These are phyloP conservation scores for Choristoneura rosaceana DNA, from an alignment of 2,888 invertebrate species.

Conservation along the genomic window DNA sequence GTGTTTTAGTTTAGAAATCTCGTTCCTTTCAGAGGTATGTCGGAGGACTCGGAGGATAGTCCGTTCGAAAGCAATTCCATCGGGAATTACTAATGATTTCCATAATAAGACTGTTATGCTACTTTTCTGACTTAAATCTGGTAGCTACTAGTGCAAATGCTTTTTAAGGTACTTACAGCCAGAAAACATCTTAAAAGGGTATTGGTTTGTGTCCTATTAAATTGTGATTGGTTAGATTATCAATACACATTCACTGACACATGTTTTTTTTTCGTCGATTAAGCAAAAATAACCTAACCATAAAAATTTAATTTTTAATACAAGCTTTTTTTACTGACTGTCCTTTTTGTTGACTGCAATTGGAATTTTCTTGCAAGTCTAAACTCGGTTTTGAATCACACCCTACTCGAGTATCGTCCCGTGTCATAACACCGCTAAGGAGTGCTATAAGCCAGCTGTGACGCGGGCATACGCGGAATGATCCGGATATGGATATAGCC, in stretches of 20 bases:
- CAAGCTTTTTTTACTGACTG: too few relatives aligned
- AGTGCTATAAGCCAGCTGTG: neutral
- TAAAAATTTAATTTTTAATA: too few relatives aligned
- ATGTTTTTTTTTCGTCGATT: too few relatives aligned
- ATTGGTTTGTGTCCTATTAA: too few relatives aligned
- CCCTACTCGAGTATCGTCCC: neutral
- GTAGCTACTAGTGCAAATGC: neutral
- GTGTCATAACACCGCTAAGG: neutral
- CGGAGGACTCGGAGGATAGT: slow-evolving; percentile 16
- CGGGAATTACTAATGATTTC: slow-evolving; percentile 27
- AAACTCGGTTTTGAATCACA: neutral
- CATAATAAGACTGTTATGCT: neutral
- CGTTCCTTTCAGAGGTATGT: slow-evolving; percentile 29
- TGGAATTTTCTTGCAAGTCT: too few relatives aligned
- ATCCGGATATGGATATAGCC: slow-evolving; percentile 28
- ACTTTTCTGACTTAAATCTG: neutral
- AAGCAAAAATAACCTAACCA: too few relatives aligned
- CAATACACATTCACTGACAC: too few relatives aligned
- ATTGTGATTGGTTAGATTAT: too few relatives aligned
- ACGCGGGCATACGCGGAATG: slow-evolving; percentile 11
- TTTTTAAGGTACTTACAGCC: neutral
- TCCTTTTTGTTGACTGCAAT: too few relatives aligned
- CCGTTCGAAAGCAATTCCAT: slow-evolving; percentile 16
- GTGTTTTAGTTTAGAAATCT: slow-evolving; percentile 30
- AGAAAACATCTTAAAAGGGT: too few relatives aligned